Percentiles rank a stretch among this genome's conserved stretches.
Evolutionary conservation across 2,113 vertebrate genomes (phyloP).

Genomic region (Chitala chitala): DNA sequence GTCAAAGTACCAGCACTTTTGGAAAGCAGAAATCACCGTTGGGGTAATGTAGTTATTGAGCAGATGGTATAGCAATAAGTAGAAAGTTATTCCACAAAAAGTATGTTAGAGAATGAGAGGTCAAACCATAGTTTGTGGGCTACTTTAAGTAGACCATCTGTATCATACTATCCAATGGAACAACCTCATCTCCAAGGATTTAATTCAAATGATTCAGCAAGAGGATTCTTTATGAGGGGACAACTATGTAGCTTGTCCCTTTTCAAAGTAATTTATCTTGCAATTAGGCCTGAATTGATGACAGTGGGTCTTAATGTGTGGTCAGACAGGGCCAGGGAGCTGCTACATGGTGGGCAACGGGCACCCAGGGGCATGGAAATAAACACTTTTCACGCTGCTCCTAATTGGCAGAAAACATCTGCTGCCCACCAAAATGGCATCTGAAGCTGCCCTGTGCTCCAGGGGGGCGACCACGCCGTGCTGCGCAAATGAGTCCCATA

Average conservation of each 20-base stretch:
- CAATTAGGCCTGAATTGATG: conserved; percentile 40
- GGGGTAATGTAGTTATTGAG: not conserved
- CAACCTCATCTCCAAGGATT: not conserved
- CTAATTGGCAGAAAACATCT: conserved; percentile 61
- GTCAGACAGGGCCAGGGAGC: conserved; percentile 37
- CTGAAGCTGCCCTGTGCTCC: conserved; percentile 45
- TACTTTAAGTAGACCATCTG: not conserved
- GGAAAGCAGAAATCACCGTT: not conserved
- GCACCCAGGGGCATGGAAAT: conserved; percentile 31
- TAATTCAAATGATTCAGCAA: not conserved
- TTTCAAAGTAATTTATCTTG: conserved; percentile 32
- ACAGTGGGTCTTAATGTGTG: conserved; percentile 22
- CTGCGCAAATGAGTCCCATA: not conserved
- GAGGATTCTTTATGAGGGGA: not conserved
- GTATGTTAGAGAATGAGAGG: not conserved
- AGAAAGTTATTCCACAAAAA: not conserved
- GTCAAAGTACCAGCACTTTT: not conserved
- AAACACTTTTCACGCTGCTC: conserved; percentile 23
- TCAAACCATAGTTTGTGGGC: not conserved
- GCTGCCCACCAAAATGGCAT: conserved; percentile 53
- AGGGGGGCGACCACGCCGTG: conserved; percentile 28
- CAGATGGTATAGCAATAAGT: not conserved
- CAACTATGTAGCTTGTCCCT: too few species aligned
- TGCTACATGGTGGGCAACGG: conserved; percentile 31
- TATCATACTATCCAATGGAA: not conserved